These are phyloP conservation scores for Neodiprion fabricii DNA, from an alignment of 1,140 invertebrate genomes.

Conservation along the genomic window DNA sequence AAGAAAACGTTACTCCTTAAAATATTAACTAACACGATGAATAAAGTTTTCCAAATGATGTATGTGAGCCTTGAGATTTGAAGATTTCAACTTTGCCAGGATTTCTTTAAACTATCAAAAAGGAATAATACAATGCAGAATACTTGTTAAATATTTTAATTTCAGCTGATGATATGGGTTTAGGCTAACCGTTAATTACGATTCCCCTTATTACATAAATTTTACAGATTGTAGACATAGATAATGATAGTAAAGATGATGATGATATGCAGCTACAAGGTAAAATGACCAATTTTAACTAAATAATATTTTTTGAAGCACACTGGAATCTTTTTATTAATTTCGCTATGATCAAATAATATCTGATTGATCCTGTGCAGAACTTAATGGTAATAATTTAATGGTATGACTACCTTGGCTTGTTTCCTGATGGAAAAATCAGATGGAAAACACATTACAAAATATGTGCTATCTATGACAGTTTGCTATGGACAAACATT, in stretches of 20 bases:
- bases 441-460: constrained; percentile 73
- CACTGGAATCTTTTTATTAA: constrained; percentile 7
- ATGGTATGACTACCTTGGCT: constrained; percentile 89
- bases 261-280: constrained; percentile 35
- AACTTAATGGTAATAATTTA: constrained; percentile 74
- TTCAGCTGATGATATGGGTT: constrained; percentile 93
- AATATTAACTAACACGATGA: neutral
- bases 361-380: constrained; percentile 8
- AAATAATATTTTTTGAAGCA: constrained; percentile 11
- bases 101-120: too few species aligned
- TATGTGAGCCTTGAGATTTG: too few species aligned
- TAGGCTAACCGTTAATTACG: constrained; percentile 93
- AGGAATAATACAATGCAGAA: too few species aligned
- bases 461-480: constrained; percentile 69
- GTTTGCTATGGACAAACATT: constrained; percentile 85
- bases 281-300: constrained; percentile 50
- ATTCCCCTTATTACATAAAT: constrained; percentile 70
- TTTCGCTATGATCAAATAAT: neutral
- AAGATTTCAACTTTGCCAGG: too few species aligned
- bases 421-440: constrained; percentile 85
- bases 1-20: constrained; percentile 8
- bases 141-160: constrained; percentile 20
- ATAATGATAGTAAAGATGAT: constrained; percentile 34
- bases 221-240: constrained; percentile 59
- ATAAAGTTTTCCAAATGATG: neutral